Percentiles rank a stretch among this genome's conserved stretches.
These are phyloP conservation scores for Empidonax alnorum DNA, from an alignment of 2,113 vertebrate genomes.

Conservation along the genomic window DNA sequence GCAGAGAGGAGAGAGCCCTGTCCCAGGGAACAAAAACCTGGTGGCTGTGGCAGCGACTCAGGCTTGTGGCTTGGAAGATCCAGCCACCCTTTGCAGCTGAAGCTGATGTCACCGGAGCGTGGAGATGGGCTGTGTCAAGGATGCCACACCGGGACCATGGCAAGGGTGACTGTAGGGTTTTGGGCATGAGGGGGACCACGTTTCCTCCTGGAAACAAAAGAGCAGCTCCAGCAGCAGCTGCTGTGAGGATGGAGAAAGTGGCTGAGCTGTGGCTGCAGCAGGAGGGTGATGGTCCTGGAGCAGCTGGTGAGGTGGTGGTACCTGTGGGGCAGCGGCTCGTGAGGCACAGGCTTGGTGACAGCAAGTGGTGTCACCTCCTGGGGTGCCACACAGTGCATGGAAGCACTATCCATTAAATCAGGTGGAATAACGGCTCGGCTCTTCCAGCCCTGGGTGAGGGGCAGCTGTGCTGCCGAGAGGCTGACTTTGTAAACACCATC, in stretches of 20 bases:
- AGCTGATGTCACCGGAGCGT: accelerated
- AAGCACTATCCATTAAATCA: neutral
- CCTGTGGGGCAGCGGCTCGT: neutral
- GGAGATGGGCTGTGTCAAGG: neutral
- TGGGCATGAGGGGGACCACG: accelerated
- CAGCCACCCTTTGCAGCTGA: neutral
- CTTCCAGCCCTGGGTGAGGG: neutral
- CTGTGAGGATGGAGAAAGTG: accelerated
- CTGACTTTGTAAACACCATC: neutral
- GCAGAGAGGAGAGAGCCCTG: neutral
- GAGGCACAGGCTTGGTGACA: neutral
- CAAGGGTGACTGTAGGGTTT: neutral
- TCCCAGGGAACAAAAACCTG: neutral
- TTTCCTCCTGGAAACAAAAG: neutral
- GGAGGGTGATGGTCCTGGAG: neutral
- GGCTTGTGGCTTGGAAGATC: neutral
- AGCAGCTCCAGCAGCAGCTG: neutral
- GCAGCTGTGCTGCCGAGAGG: neutral
- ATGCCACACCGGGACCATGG: neutral
- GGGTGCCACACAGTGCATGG: neutral
- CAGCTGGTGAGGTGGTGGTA: accelerated
- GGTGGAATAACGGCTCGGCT: accelerated
- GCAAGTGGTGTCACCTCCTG: neutral
- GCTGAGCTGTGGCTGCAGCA: neutral
- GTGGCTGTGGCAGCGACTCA: accelerated